Evolutionary conservation across 2,888 invertebrate genomes (phyloP).

Genomic region (Drosophila mulleri): DNA sequence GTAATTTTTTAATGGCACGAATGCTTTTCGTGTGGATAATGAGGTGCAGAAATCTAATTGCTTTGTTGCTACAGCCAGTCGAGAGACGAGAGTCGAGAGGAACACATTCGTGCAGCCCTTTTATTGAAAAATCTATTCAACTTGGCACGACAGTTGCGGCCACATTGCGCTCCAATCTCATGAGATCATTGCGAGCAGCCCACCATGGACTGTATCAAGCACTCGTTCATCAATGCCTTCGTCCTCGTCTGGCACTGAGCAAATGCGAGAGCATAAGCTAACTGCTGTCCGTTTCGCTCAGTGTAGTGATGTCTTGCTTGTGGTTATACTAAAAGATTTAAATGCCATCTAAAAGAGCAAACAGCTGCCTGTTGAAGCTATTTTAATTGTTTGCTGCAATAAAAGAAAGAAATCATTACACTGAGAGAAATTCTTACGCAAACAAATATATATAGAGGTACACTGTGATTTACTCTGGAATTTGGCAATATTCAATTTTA

Average conservation of each 20-base stretch:
- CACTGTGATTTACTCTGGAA: too few relatives aligned
- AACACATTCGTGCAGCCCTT: slow-evolving; percentile 58
- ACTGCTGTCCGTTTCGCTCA: slow-evolving; percentile 7
- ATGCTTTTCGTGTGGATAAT: slow-evolving; percentile 56
- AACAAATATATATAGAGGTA: not conserved
- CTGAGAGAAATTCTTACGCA: not conserved
- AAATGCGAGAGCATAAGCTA: not conserved
- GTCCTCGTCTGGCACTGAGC: not conserved
- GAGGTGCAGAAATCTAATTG: slow-evolving; percentile 61
- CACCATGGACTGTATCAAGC: slow-evolving; percentile 23
- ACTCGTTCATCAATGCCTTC: slow-evolving; percentile 29
- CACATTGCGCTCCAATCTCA: slow-evolving; percentile 45
- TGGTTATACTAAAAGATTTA: not conserved
- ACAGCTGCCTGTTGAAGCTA: not conserved
- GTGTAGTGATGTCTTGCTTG: slow-evolving; percentile 6
- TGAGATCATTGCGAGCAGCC: slow-evolving; percentile 36
- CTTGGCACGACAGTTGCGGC: slow-evolving; percentile 48
- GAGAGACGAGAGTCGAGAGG: slow-evolving; percentile 12
- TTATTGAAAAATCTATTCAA: slow-evolving; percentile 49
- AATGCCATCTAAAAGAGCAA: not conserved
- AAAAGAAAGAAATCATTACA: slow-evolving; percentile 1
- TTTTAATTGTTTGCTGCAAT: slow-evolving; percentile 5
- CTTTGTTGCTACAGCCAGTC: slow-evolving; percentile 19
- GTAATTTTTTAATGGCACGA: slow-evolving; percentile 47
- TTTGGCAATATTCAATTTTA: too few relatives aligned